These are phyloP conservation scores for Meloidogyne exigua DNA, from an alignment of 1,140 invertebrate species.

Conservation along the genomic window DNA sequence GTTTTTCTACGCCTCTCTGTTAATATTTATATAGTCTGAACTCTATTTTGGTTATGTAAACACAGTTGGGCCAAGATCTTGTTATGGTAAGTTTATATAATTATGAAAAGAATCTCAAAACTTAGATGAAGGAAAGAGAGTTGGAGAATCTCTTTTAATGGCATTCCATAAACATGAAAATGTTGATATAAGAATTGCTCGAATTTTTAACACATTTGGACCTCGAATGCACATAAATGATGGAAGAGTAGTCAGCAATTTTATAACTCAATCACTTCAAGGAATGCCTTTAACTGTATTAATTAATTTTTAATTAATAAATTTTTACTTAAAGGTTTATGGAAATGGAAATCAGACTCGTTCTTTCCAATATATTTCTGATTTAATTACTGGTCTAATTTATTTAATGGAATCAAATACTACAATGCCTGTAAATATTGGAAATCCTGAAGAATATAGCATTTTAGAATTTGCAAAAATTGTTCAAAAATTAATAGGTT, in stretches of 20 bases:
- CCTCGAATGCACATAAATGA: constrained; percentile 99
- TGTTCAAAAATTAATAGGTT: constrained; percentile 75
- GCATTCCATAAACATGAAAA: constrained; percentile 95
- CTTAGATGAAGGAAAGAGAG: neutral
- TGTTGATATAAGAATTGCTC: constrained; percentile 86
- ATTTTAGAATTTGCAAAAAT: constrained; percentile 92
- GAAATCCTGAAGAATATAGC: constrained; percentile 95
- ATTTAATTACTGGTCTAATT: constrained; percentile 91
- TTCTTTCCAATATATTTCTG: constrained; percentile 96
- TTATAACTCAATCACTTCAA: constrained; percentile 91
- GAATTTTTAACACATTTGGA: constrained; percentile 99
- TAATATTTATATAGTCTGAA: constrained; percentile 9
- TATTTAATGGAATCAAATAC: constrained; percentile 90
- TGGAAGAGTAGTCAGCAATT: constrained; percentile 96
- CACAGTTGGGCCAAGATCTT: constrained; percentile 89
- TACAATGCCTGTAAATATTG: constrained; percentile 87
- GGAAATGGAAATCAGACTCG: constrained; percentile 91
- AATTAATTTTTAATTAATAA: constrained; percentile 19
- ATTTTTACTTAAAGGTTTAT: constrained; percentile 68
- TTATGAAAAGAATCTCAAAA: neutral
- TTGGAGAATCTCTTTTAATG: constrained; percentile 84
- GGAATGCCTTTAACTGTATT: constrained; percentile 81
- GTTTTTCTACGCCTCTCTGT: neutral
- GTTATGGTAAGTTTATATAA: constrained; percentile 87
- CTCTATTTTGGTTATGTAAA: constrained; percentile 97